A percentile compares a stretch with the other conserved stretches of the same genome.
phyloP scores from a whole-genome alignment of 2,888 invertebrate genomes.

The Hipparchia semele region DNA sequence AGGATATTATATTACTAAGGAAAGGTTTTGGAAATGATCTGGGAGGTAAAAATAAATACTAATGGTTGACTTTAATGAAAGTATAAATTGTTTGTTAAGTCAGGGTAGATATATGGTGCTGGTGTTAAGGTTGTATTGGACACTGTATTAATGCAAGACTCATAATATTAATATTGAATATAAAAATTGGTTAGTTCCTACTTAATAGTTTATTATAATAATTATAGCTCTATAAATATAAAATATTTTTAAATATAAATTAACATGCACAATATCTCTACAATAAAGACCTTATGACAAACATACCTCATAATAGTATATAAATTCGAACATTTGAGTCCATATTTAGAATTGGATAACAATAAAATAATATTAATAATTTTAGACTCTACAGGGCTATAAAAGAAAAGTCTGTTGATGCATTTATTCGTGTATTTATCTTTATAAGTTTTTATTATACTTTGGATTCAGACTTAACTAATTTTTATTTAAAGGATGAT shows the following conservation, averaged over 20 bases:
- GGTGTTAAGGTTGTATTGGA: constrained; percentile 40
- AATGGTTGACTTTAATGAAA: background rate
- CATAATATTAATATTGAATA: constrained; percentile 1
- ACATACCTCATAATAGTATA: constrained; percentile 19
- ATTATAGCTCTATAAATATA: background rate
- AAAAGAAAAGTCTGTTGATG: constrained; percentile 64
- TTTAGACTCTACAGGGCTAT: constrained; percentile 1
- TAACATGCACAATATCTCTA: constrained; percentile 17
- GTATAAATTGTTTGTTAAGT: constrained; percentile 30
- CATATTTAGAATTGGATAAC: constrained; percentile 9
- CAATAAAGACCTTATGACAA: constrained; percentile 7
- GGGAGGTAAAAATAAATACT: constrained; percentile 9
- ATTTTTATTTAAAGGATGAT: constrained; percentile 81
- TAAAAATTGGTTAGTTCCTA: constrained; percentile 22
- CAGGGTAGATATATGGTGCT: constrained; percentile 69
- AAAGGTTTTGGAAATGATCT: constrained; percentile 21
- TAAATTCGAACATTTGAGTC: constrained; percentile 8
- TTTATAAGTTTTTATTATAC: constrained; percentile 47
- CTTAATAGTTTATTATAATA: constrained; percentile 4
- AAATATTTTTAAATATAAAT: constrained; percentile 8
- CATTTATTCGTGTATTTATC: constrained; percentile 67
- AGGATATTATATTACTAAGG: constrained; percentile 2
- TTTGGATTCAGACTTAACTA: constrained; percentile 72
- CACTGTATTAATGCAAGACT: constrained; percentile 10
- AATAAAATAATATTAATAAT: background rate